Conservation (phyloP, 2,797 vertebrate species). For the Karalla daura region DNA sequence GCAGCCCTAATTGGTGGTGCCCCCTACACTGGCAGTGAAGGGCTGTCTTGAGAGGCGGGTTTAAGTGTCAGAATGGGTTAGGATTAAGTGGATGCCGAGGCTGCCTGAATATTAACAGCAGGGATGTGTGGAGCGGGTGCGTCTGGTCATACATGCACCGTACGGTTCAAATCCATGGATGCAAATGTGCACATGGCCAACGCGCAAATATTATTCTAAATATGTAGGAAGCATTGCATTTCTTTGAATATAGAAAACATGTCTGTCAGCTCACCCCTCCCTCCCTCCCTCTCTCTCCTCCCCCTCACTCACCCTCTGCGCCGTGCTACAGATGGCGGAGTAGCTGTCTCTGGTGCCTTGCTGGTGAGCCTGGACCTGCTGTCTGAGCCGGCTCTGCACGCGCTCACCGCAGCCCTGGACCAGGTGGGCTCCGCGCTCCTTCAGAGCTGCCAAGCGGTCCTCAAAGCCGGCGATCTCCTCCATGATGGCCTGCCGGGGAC, state of each 20-base stretch:
- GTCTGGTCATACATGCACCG: constrained; percentile 35
- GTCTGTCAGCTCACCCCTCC: constrained; percentile 16
- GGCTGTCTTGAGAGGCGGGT: constrained; percentile 70
- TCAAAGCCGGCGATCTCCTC: constrained; percentile 97
- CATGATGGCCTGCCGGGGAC: constrained; percentile 92
- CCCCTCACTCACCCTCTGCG: constrained; percentile 91
- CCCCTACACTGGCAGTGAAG: constrained; percentile 65
- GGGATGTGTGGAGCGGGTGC: constrained; percentile 23
- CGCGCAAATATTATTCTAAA: constrained; percentile 12
- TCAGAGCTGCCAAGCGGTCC: constrained; percentile 90
- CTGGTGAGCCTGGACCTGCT: constrained; percentile 91
- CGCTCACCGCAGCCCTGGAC: constrained; percentile 90
- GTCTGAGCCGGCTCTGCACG: constrained; percentile 91
- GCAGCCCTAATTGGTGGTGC: constrained; percentile 72
- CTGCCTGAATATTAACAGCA: constrained; percentile 56
- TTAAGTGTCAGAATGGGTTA: constrained; percentile 73
- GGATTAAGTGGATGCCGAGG: constrained; percentile 69
- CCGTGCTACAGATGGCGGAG: constrained; percentile 97
- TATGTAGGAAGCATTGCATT: constrained; percentile 21
- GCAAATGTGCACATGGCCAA: constrained; percentile 6
- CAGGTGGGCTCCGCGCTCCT: constrained; percentile 89
- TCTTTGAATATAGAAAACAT: constrained; percentile 19
- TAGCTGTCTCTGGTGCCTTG: constrained; percentile 97
- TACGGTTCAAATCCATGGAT: constrained; percentile 11
- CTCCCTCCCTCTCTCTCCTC: constrained; percentile 37